Evolutionary conservation across 2,797 vertebrate genomes (phyloP).

Genomic region (Pterois miles): DNA sequence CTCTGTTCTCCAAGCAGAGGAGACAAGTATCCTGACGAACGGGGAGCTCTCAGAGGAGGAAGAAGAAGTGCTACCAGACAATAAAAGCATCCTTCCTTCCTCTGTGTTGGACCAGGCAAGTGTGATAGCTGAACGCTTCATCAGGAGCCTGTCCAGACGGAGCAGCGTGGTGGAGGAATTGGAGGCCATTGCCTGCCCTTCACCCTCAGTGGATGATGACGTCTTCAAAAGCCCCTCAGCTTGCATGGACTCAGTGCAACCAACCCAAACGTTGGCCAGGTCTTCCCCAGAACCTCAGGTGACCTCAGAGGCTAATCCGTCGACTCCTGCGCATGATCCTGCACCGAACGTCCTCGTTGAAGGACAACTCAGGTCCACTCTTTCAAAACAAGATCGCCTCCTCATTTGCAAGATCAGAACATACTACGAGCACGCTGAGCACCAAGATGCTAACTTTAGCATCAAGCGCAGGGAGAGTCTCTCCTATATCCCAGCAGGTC

Average conservation of each 20-base stretch:
- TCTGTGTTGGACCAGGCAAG: conserved; percentile 91
- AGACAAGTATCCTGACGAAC: conserved; percentile 84
- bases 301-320: conserved; percentile 11
- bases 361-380: conserved; percentile 80
- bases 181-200: conserved; percentile 74
- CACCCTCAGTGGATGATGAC: conserved; percentile 76
- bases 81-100: conserved; percentile 83
- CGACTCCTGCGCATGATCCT: neutral
- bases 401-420: conserved; percentile 92
- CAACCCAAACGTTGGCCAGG: conserved; percentile 35
- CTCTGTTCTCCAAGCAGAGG: conserved; percentile 72
- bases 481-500: conserved; percentile 93
- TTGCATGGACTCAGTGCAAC: conserved; percentile 77
- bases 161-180: conserved; percentile 88
- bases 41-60: conserved; percentile 88
- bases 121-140: conserved; percentile 85
- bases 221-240: conserved; percentile 83
- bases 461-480: conserved; percentile 94
- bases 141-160: conserved; percentile 82
- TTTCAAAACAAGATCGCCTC: conserved; percentile 89
- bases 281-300: conserved; percentile 43
- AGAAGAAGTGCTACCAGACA: conserved; percentile 61
- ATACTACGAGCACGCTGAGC: conserved; percentile 92
- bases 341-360: conserved; percentile 33
- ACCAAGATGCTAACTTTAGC: conserved; percentile 89